phyloP scores from a whole-genome alignment of 2,797 vertebrate species.

The Anniella stebbinsi region DNA sequence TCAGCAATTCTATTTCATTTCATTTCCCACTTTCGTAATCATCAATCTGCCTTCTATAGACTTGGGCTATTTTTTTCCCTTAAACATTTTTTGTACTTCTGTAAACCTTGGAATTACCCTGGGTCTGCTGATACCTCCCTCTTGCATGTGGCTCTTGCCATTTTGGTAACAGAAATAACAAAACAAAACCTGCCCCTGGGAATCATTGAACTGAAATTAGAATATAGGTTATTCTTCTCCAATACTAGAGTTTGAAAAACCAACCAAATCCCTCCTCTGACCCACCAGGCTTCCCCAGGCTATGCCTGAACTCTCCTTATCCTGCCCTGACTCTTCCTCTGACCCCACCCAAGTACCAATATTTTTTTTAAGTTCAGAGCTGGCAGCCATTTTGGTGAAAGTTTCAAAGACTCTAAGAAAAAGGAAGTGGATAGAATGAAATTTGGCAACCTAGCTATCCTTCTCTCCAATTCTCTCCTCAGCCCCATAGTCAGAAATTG shows the following conservation, averaged over 20 bases:
- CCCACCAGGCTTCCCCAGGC: background rate
- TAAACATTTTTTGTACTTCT: background rate
- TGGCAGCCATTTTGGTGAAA: background rate
- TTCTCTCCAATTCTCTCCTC: no score
- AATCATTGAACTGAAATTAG: no score
- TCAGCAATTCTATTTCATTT: no score
- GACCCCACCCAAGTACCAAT: no score
- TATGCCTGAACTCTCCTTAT: background rate
- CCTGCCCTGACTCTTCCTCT: background rate
- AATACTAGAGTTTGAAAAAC: background rate
- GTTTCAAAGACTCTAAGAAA: background rate
- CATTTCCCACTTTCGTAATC: no score
- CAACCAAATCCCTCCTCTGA: background rate
- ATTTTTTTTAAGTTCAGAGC: background rate
- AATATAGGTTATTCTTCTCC: no score
- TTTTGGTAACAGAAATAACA: background rate
- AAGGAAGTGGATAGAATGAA: background rate
- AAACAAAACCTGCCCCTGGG: no score
- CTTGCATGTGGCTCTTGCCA: background rate
- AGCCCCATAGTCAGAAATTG: no score
- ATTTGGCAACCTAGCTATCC: background rate
- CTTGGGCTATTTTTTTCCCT: background rate
- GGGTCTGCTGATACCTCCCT: background rate
- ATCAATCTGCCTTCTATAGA: background rate
- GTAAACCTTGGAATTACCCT: background rate